These are phyloP conservation scores for Tiliacea aurago DNA, from an alignment of 2,888 invertebrate genomes.

Conservation along the genomic window DNA sequence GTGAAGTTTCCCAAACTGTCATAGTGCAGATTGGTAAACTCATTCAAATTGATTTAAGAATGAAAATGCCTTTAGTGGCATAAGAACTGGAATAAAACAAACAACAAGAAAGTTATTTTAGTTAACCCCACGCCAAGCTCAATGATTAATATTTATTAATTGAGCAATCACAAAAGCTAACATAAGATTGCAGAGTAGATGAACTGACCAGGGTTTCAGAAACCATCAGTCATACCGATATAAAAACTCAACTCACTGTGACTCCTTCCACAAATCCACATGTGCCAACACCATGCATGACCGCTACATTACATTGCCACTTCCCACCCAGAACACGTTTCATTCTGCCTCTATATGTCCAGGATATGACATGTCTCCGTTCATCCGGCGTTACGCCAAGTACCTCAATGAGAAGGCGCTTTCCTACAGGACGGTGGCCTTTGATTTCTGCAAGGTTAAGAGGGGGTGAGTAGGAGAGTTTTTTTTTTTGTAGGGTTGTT, in stretches of 20 bases:
- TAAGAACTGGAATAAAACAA: no score
- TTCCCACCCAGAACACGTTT: conserved; percentile 28
- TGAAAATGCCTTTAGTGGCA: no score
- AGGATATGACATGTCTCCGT: conserved; percentile 99
- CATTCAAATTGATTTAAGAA: no score
- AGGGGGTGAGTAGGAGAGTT: conserved; percentile 93
- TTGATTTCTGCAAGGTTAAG: conserved; percentile 99
- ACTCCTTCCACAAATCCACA: conserved; percentile 5
- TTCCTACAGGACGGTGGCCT: conserved; percentile 99
- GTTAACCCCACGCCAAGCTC: no score
- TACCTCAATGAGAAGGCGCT: conserved; percentile 99
- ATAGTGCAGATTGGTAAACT: no score
- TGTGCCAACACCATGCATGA: conserved; percentile 51
- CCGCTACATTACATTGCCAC: conserved; percentile 27
- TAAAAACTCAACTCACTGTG: not conserved
- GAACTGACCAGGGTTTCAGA: not conserved
- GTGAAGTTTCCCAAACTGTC: not conserved
- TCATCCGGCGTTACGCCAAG: conserved; percentile 99
- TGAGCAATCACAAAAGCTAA: not conserved
- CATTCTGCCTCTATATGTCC: conserved; percentile 65
- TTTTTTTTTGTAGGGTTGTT: not conserved
- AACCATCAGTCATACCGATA: no score
- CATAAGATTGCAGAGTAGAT: not conserved
- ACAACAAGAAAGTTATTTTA: no score
- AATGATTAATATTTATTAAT: no score